Base-by-base conservation (phyloP, 2,888 invertebrate genomes). In the Odiellus spinosus region DNA sequence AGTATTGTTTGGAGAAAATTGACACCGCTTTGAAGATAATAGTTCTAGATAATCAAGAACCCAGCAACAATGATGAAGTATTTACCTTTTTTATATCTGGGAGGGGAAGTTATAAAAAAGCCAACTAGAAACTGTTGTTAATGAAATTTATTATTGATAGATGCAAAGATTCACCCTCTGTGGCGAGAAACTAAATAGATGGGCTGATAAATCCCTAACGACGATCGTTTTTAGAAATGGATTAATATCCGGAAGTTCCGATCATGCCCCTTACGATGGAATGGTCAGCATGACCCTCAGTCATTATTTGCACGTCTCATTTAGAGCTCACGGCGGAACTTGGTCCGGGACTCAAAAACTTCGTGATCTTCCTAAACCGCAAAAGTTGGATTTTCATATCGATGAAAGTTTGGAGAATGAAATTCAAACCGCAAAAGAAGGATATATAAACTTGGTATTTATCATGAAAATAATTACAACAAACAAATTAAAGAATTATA, bases 141-240 rank as follows among this genome's bases (percentile, higher is more conserved):
- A 12, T 40, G 14, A 11, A 14, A 14, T 43, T 6, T 33, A n/a
- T 17, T 43, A 4, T 38, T 45, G 18, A 60, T 15, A 67, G 47
- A 62, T 68, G 5, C 53, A 61, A 42, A 26, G 8, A 8, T 26
- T 26, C 26, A 62, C 65, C 1, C 53, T 74, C 38, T 63, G 65
- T 49, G 75, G 74, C 1, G 69, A 74, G 56, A 65, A 67, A 20
- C 63, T 63, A 14, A 71, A 72, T 47, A 67, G 72, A 26, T 77
- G 76, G 76, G 71, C 70, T 36, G 77, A 77, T 61, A 75, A 75
- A 56, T 69, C 72, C 43, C 62, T 72, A 40, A 62, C 63, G 5
- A 55, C 69, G 17, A 58, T 73, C 3, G 60, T 64, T 46, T 74
- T 65, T 55, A 67, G 66, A 40, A 76, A 72, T 61, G 75, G 76